Conservation (phyloP, 2,797 vertebrate genomes). For the Saguinus oedipus region DNA sequence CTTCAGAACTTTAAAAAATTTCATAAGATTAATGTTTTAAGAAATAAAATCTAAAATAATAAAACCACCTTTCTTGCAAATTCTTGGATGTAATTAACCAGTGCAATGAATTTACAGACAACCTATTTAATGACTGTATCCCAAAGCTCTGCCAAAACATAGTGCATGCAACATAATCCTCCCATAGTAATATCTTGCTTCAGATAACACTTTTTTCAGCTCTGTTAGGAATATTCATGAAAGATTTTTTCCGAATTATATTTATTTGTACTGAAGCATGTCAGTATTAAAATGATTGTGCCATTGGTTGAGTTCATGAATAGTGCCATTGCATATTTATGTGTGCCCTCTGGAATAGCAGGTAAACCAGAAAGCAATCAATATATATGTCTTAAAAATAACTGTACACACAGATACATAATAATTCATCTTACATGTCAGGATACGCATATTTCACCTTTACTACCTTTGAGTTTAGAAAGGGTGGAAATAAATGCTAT, state of each 20-base stretch:
- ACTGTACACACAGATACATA: neutral
- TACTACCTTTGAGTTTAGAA: neutral
- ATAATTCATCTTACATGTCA: neutral
- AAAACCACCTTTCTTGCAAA: neutral
- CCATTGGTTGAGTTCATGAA: neutral
- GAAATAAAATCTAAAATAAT: slow-evolving; percentile 31
- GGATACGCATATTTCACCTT: neutral
- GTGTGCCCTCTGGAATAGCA: neutral
- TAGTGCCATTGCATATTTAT: neutral
- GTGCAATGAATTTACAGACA: slow-evolving; percentile 21
- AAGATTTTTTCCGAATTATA: slow-evolving; percentile 42
- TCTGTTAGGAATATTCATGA: neutral
- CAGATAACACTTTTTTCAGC: neutral
- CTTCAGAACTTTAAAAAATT: slow-evolving; percentile 44
- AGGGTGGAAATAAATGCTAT: neutral
- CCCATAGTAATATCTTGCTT: neutral
- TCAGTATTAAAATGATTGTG: slow-evolving; percentile 11
- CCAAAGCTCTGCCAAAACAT: slow-evolving; percentile 3
- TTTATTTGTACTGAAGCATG: slow-evolving; percentile 34
- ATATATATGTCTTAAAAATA: neutral
- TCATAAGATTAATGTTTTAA: slow-evolving; percentile 4
- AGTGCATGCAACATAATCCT: neutral
- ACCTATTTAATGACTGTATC: neutral
- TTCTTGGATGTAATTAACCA: slow-evolving; percentile 37
- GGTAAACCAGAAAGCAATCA: neutral